Conservation (phyloP, 2,797 vertebrate genomes). For the Coranthus polyacanthus region DNA sequence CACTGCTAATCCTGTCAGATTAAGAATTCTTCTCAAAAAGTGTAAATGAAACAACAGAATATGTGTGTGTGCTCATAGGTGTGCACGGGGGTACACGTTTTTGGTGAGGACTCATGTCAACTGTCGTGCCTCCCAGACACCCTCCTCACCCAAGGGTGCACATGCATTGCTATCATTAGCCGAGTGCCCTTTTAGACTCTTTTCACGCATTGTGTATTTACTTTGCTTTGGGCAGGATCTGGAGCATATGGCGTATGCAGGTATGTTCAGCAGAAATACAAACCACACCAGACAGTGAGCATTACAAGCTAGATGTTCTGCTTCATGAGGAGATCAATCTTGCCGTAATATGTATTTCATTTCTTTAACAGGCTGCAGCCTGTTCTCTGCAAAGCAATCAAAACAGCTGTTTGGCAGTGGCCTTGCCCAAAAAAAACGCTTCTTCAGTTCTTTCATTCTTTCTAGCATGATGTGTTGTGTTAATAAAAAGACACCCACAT, state of each 20-base stretch:
- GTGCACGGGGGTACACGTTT: neutral
- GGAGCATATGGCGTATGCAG: slow-evolving; percentile 16
- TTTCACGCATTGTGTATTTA: neutral
- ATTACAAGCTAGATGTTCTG: slow-evolving; percentile 1
- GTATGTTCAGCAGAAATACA: slow-evolving; percentile 28
- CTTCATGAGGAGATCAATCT: slow-evolving; percentile 4
- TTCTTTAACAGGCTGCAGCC: slow-evolving; percentile 7
- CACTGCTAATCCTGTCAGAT: slow-evolving; percentile 32
- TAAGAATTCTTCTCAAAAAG: slow-evolving; percentile 26
- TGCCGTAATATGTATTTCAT: neutral
- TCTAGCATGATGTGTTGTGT: slow-evolving; percentile 7
- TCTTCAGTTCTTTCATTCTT: slow-evolving; percentile 5
- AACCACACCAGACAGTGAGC: slow-evolving; percentile 10
- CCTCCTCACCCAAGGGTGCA: slow-evolving; percentile 3
- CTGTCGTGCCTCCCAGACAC: neutral
- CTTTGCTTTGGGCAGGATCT: slow-evolving; percentile 2
- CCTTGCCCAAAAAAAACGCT: slow-evolving; percentile 27
- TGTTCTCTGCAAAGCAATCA: slow-evolving; percentile 21
- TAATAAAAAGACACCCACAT: slow-evolving; percentile 2
- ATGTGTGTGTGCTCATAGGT: neutral
- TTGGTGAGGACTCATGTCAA: slow-evolving; percentile 13
- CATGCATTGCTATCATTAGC: slow-evolving; percentile 6
- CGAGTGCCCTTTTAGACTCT: slow-evolving; percentile 21
- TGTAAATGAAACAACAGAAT: slow-evolving; percentile 13
- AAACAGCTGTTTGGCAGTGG: slow-evolving; percentile 41